Conservation (phyloP, 1,140 invertebrate species). For the Hyles vespertilio region DNA sequence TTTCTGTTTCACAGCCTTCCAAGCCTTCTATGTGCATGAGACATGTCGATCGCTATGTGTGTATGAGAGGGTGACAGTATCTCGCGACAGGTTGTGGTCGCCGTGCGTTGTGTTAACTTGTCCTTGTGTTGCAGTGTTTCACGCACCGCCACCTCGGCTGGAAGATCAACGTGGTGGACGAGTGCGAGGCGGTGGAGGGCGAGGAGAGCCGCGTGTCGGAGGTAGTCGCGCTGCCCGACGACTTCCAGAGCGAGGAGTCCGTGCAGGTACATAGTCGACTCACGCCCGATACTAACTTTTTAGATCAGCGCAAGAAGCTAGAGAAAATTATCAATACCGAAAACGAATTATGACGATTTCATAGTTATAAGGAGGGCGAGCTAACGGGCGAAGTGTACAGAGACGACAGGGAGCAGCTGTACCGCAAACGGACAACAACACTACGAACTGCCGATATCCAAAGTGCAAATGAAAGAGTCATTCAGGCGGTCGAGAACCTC, state of each 20-base stretch:
- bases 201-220: slow-evolving; percentile 76
- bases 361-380: slow-evolving; percentile 57
- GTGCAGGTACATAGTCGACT: slow-evolving; percentile 83
- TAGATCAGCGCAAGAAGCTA: slow-evolving; percentile 77
- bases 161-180: slow-evolving; percentile 94
- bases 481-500: slow-evolving; percentile 61
- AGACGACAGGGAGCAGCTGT: slow-evolving; percentile 32
- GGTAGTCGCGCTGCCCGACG: slow-evolving; percentile 45
- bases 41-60: slow-evolving; percentile 38
- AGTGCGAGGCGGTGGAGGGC: slow-evolving; percentile 81
- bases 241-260: slow-evolving; percentile 74
- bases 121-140: slow-evolving; percentile 83
- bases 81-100: too few species aligned
- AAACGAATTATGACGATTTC: slow-evolving; percentile 78
- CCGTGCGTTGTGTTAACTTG: too few species aligned
- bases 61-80: slow-evolving; percentile 36
- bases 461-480: slow-evolving; percentile 66
- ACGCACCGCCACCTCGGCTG: slow-evolving; percentile 94
- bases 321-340: slow-evolving; percentile 71
- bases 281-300: slow-evolving; percentile 81
- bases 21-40: slow-evolving; percentile 67
- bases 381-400: slow-evolving; percentile 48
- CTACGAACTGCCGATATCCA: slow-evolving; percentile 66
- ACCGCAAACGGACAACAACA: slow-evolving; percentile 50
- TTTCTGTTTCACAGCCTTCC: slow-evolving; percentile 74